Evolutionary conservation across 1,140 invertebrate species (phyloP).

Genomic region (Anthonomus grandis): DNA sequence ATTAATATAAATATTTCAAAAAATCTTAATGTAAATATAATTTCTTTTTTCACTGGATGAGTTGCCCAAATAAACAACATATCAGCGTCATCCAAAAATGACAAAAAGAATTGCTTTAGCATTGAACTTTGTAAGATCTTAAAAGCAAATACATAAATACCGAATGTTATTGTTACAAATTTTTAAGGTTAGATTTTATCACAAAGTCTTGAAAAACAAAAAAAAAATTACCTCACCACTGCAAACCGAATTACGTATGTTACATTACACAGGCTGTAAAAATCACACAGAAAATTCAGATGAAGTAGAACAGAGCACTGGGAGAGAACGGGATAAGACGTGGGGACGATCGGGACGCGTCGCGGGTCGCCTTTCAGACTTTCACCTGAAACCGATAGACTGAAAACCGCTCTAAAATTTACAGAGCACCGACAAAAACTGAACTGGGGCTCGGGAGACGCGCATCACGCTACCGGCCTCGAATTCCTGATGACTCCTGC

Average conservation of each 20-base stretch:
- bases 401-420: conserved; percentile 24
- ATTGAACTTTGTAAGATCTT: too few relatives aligned
- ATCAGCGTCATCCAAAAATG: conserved; percentile 20
- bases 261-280: conserved; percentile 18
- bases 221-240: too few relatives aligned
- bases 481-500: conserved; percentile 38
- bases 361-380: conserved; percentile 21
- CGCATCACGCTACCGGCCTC: conserved; percentile 42
- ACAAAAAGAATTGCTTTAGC: too few relatives aligned
- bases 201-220: conserved; percentile 11
- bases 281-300: conserved; percentile 10
- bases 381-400: conserved; percentile 21
- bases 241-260: conserved; percentile 7
- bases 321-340: conserved; percentile 3
- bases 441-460: conserved; percentile 27
- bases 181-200: conserved; percentile 23
- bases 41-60: conserved; percentile 4
- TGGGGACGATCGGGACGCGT: not conserved
- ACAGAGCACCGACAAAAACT: conserved; percentile 16
- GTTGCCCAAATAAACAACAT: conserved; percentile 11
- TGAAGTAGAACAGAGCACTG: not conserved
- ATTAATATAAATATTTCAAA: not conserved
- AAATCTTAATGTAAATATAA: not conserved
- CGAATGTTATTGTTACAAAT: conserved; percentile 13
- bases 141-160: conserved; percentile 9